Evolutionary conservation across 2,888 invertebrate genomes (phyloP).

Genomic region (Actias luna): DNA sequence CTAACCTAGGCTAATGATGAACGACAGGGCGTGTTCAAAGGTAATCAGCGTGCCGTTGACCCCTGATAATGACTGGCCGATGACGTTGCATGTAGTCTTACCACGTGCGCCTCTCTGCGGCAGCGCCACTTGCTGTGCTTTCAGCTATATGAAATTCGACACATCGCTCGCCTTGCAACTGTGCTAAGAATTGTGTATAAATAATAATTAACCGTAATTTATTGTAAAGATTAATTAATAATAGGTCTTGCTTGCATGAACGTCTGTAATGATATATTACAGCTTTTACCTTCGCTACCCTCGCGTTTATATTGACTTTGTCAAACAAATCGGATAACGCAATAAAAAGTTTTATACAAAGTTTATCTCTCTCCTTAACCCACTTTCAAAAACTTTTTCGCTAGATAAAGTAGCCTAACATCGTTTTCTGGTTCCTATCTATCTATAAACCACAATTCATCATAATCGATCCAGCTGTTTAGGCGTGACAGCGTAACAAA

Average conservation of each 20-base stretch:
- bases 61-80: slow-evolving; percentile 78
- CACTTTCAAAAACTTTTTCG: too few relatives aligned
- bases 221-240: too few relatives aligned
- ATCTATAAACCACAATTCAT: too few relatives aligned
- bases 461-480: too few relatives aligned
- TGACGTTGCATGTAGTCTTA: slow-evolving; percentile 75
- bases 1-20: slow-evolving; percentile 82
- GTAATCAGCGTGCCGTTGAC: slow-evolving; percentile 78
- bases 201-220: background rate
- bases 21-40: slow-evolving; percentile 75
- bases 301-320: too few relatives aligned
- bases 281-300: too few relatives aligned
- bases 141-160: background rate
- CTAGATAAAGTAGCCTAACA: too few relatives aligned
- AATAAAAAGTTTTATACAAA: too few relatives aligned
- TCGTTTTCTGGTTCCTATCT: too few relatives aligned
- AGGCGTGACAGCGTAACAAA: too few relatives aligned
- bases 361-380: too few relatives aligned
- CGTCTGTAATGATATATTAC: background rate
- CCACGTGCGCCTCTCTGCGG: slow-evolving; percentile 53
- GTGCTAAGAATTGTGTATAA: background rate
- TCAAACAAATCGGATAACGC: too few relatives aligned
- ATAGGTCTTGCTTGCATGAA: background rate
- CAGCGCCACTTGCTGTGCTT: slow-evolving; percentile 33
- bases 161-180: background rate